Conservation (phyloP, 2,888 invertebrate species). For the Hydrotaea diabolus region DNA sequence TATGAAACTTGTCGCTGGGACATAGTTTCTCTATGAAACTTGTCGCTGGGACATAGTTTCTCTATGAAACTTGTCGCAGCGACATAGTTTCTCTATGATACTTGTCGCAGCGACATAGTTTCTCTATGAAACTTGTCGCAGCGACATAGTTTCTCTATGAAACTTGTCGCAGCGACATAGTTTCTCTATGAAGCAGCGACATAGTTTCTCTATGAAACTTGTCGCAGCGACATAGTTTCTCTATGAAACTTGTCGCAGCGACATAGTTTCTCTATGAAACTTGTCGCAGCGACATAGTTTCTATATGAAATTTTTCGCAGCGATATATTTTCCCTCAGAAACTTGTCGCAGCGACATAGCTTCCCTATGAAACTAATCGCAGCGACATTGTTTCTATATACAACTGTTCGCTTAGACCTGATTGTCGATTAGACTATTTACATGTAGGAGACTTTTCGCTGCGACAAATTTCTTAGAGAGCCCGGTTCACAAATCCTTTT, state of each 20-base stretch:
- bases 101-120: too few species aligned
- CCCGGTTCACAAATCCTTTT: too few species aligned
- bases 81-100: background rate
- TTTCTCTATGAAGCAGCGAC: too few species aligned
- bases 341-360: too few species aligned
- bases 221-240: too few species aligned
- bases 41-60: background rate
- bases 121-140: background rate
- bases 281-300: too few species aligned
- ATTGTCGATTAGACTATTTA: background rate
- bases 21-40: background rate
- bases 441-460: background rate
- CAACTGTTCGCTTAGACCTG: background rate
- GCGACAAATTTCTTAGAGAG: background rate
- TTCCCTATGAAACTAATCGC: background rate
- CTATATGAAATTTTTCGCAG: too few species aligned
- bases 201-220: too few species aligned
- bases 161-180: too few species aligned
- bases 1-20: background rate
- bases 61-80: background rate
- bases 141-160: too few species aligned
- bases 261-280: too few species aligned
- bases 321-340: background rate
- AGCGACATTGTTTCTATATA: background rate
- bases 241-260: too few species aligned